Conservation (phyloP, 2,797 vertebrate genomes). For the Aeoliscus strigatus region DNA sequence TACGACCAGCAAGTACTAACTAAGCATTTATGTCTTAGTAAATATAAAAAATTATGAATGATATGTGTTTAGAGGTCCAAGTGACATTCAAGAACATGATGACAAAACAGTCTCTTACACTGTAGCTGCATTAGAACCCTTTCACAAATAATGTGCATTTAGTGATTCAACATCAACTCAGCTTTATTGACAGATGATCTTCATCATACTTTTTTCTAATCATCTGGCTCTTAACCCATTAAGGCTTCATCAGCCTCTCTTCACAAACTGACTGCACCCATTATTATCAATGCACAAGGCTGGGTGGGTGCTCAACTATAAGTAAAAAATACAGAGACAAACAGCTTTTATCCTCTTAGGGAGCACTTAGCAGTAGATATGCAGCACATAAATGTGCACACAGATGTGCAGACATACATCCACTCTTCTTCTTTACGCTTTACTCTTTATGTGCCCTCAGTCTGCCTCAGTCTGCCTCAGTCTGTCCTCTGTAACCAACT, state of each 20-base stretch:
- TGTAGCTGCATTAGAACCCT: constrained; percentile 4
- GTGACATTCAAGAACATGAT: too few species aligned
- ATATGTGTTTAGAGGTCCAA: too few species aligned
- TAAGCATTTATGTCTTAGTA: too few species aligned
- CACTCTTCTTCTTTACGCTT: too few species aligned
- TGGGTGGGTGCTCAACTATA: constrained; percentile 13
- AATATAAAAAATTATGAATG: too few species aligned
- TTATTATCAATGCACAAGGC: constrained; percentile 11
- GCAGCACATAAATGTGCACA: constrained; percentile 12
- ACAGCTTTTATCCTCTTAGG: constrained; percentile 48
- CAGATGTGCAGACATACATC: too few species aligned
- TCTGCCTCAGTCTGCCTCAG: too few species aligned
- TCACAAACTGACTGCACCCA: constrained; percentile 16
- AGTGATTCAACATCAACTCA: constrained; percentile 20
- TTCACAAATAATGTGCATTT: constrained; percentile 12
- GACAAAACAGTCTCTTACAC: constrained; percentile 19
- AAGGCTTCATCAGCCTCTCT: constrained; percentile 9
- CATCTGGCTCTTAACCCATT: constrained; percentile 31
- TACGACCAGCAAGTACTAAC: too few species aligned
- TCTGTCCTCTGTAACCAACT: too few species aligned
- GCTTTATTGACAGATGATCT: constrained; percentile 22
- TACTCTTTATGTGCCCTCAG: too few species aligned
- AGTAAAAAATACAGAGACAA: constrained; percentile 28
- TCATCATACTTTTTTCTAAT: constrained; percentile 24
- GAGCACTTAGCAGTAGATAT: constrained; percentile 35